Evolutionary conservation across 2,797 vertebrate genomes (phyloP).

Genomic region (Pantherophis vulpinus): DNA sequence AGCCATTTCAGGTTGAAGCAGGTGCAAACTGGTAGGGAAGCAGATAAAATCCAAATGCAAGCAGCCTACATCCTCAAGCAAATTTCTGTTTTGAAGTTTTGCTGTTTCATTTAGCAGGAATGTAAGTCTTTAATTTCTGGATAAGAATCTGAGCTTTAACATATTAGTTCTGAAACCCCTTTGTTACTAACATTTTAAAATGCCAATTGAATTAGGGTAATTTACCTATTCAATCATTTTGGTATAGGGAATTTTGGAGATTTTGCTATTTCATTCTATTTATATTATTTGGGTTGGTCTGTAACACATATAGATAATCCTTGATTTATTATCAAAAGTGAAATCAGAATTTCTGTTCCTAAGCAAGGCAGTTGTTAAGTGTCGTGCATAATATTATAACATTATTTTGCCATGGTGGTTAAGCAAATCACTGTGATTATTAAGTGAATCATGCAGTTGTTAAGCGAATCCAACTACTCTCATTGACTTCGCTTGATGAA

Average conservation of each 20-base stretch:
- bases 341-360: background rate
- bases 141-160: background rate
- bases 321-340: background rate
- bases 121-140: background rate
- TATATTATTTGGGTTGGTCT: background rate
- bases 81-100: background rate
- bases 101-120: background rate
- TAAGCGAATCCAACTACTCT: background rate
- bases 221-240: background rate
- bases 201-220: too few relatives aligned
- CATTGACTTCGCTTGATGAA: background rate
- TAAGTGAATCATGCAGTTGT: background rate
- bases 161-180: background rate
- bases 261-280: too few relatives aligned
- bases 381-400: background rate
- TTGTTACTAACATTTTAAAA: background rate
- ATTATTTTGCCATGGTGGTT: background rate
- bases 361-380: background rate
- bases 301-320: background rate
- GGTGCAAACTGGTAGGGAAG: background rate
- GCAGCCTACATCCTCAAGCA: background rate
- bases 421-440: background rate
- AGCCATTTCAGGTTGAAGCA: background rate
- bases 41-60: background rate
- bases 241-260: background rate